Conservation (phyloP, 1,140 invertebrate species). For the Drosophila melanica region DNA sequence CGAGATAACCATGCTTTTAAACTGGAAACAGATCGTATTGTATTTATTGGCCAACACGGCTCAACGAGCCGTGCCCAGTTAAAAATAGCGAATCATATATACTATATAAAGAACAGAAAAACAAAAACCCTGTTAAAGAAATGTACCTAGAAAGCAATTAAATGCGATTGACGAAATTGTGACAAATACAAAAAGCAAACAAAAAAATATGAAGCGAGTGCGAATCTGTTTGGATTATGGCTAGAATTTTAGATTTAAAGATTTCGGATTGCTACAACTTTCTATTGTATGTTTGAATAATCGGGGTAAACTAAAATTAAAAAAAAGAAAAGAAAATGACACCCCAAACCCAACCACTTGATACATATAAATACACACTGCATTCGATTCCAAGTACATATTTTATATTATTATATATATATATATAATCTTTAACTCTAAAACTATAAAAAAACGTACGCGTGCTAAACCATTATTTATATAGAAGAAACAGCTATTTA, state of each 20-base stretch:
- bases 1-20: constrained; percentile 31
- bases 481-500: constrained; percentile 46
- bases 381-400: constrained; percentile 76
- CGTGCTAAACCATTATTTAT: constrained; percentile 57
- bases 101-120: constrained; percentile 4
- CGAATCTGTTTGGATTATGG: constrained; percentile 19
- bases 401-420: constrained; percentile 73
- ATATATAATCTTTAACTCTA: constrained; percentile 66
- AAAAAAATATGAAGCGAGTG: not conserved
- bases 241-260: not conserved
- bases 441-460: constrained; percentile 51
- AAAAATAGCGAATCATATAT: constrained; percentile 8
- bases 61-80: constrained; percentile 2
- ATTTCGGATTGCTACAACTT: constrained; percentile 25
- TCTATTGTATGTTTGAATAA: constrained; percentile 40
- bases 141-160: constrained; percentile 80
- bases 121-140: constrained; percentile 59
- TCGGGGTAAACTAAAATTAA: not conserved
- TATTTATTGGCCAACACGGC: constrained; percentile 19
- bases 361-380: constrained; percentile 50
- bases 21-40: constrained; percentile 11
- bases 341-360: constrained; percentile 20
- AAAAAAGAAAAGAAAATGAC: not conserved
- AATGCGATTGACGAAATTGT: constrained; percentile 80
- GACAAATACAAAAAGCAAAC: constrained; percentile 67